Percentiles rank a stretch among this genome's conserved stretches.
phyloP scores from a whole-genome alignment of 2,113 vertebrate species.

The Delphinus delphis region DNA sequence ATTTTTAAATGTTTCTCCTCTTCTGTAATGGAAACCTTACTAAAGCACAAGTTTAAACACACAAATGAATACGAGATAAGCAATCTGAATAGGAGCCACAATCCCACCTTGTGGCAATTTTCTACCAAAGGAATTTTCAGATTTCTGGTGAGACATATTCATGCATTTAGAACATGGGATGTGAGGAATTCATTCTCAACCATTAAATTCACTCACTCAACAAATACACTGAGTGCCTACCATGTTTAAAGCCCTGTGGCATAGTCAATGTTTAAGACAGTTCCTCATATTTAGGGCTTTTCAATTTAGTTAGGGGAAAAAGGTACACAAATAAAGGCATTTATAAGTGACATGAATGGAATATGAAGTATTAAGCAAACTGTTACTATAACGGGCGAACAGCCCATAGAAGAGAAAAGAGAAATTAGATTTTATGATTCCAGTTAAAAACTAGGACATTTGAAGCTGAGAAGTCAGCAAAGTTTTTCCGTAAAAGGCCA shows the following conservation, averaged over 20 bases:
- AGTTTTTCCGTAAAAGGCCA: neutral
- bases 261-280: neutral
- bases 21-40: neutral
- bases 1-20: slow-evolving; percentile 17
- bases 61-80: neutral
- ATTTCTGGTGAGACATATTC: neutral
- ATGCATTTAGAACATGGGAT: neutral
- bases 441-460: neutral
- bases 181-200: neutral
- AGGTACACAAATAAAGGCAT: neutral
- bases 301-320: neutral
- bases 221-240: neutral
- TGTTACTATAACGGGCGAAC: neutral
- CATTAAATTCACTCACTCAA: slow-evolving; percentile 11
- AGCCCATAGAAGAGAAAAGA: neutral
- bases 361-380: neutral
- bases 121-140: neutral
- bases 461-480: neutral
- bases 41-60: neutral
- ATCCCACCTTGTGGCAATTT: neutral
- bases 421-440: neutral
- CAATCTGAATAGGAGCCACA: neutral
- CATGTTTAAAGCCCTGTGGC: neutral
- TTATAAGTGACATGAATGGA: neutral
- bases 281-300: neutral